A percentile compares a stretch with the other conserved stretches of the same genome.
phyloP scores from a whole-genome alignment of 2,797 vertebrate species.

The Carapus acus region DNA sequence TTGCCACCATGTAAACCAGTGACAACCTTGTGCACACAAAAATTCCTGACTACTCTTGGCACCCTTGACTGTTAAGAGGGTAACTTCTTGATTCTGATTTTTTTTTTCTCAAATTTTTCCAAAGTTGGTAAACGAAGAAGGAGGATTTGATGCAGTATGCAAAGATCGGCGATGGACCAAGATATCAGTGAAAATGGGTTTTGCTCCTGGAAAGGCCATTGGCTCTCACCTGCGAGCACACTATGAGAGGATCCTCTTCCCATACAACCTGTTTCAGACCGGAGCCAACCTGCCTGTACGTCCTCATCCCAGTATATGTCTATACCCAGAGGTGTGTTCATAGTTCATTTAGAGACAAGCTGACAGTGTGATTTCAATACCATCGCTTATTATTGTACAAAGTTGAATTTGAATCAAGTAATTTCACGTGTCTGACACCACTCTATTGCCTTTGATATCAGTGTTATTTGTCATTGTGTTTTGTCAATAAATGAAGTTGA shows the following conservation, averaged over 20 bases:
- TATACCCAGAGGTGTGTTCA: conserved; percentile 1
- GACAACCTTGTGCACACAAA: neutral
- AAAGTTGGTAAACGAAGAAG: conserved; percentile 93
- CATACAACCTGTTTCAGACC: conserved; percentile 91
- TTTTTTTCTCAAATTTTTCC: conserved; percentile 6
- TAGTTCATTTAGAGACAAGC: no score
- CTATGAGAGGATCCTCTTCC: conserved; percentile 93
- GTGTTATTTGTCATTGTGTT: neutral
- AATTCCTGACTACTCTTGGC: neutral
- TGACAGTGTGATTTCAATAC: no score
- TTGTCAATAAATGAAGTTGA: neutral
- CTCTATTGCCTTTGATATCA: no score
- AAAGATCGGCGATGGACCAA: conserved; percentile 95
- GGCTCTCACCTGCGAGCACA: conserved; percentile 93
- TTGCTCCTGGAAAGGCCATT: conserved; percentile 92
- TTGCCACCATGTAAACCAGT: neutral
- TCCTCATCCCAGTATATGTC: conserved; percentile 13
- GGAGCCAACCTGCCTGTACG: conserved; percentile 87
- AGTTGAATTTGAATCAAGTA: no score
- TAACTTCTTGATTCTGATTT: no score
- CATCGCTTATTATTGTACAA: no score
- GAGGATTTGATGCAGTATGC: conserved; percentile 91
- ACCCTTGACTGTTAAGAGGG: no score
- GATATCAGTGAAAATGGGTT: conserved; percentile 95
- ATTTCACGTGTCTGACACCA: no score